A percentile compares a stretch with the other conserved stretches of the same genome.
These are phyloP conservation scores for Diogma glabrata DNA, from an alignment of 2,888 invertebrate genomes.

Conservation along the genomic window DNA sequence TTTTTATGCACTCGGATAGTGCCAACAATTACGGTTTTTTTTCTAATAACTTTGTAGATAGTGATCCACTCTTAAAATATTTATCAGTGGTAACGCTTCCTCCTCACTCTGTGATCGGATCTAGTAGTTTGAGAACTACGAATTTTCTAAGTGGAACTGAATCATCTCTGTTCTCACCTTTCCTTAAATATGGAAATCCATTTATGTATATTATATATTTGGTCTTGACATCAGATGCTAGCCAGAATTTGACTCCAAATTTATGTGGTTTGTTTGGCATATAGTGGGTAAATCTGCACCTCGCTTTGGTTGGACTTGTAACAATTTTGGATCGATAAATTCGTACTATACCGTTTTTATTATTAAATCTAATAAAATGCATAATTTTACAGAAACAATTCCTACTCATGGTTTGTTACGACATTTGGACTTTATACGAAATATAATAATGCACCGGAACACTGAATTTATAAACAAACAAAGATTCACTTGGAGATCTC, in stretches of 20 bases:
- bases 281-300: not conserved
- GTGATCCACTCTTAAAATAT: not conserved
- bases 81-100: slow-evolving; percentile 11
- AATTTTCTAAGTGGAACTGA: slow-evolving; percentile 14
- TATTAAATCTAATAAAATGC: not conserved
- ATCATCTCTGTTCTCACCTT: slow-evolving; percentile 16
- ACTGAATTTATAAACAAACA: no score
- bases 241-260: slow-evolving; percentile 10
- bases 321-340: not conserved
- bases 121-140: slow-evolving; percentile 16
- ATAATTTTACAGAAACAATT: not conserved
- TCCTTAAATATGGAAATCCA: slow-evolving; percentile 17
- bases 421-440: no score
- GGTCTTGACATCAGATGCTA: slow-evolving; percentile 1
- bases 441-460: no score
- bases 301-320: not conserved
- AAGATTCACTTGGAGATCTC: no score
- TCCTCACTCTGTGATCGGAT: slow-evolving; percentile 15
- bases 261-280: no score
- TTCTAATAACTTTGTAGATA: not conserved
- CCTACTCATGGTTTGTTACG: not conserved
- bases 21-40: not conserved
- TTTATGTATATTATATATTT: slow-evolving; percentile 18
- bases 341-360: not conserved
- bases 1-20: no score